Conservation (phyloP, 2,113 vertebrate species). For the Bolborhynchus lineola region DNA sequence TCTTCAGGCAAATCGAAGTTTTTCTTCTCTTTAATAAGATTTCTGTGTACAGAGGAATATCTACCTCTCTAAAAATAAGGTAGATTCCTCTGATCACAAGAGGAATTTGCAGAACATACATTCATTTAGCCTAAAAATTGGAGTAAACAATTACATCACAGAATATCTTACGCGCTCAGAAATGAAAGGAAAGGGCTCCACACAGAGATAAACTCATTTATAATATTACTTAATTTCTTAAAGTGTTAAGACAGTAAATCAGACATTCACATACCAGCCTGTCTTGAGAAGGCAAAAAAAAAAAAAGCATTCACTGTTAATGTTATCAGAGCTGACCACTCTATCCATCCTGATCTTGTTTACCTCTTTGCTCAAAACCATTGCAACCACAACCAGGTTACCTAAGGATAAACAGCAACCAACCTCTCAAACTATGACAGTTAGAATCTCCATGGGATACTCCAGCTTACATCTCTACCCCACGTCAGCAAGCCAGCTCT, state of each 20-base stretch:
- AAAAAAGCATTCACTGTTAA: rapidly evolving
- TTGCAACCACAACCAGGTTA: too few relatives aligned
- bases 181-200: rapidly evolving
- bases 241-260: background rate
- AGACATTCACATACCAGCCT: background rate
- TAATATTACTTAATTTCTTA: background rate
- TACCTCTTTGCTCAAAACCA: background rate
- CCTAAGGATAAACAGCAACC: background rate
- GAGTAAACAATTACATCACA: background rate
- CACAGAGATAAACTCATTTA: background rate
- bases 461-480: rapidly evolving
- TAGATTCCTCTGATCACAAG: rapidly evolving
- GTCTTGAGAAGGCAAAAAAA: background rate
- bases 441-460: background rate
- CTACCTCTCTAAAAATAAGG: background rate
- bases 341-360: background rate
- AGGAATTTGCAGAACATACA: background rate
- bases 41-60: rapidly evolving
- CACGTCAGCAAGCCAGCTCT: rapidly evolving
- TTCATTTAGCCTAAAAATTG: background rate
- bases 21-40: background rate
- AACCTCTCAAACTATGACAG: background rate
- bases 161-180: background rate
- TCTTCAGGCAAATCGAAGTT: background rate
- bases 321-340: background rate